Percentiles rank a stretch among this genome's conserved stretches.
phyloP scores from a whole-genome alignment of 2,797 vertebrate species.

The Aeoliscus strigatus region DNA sequence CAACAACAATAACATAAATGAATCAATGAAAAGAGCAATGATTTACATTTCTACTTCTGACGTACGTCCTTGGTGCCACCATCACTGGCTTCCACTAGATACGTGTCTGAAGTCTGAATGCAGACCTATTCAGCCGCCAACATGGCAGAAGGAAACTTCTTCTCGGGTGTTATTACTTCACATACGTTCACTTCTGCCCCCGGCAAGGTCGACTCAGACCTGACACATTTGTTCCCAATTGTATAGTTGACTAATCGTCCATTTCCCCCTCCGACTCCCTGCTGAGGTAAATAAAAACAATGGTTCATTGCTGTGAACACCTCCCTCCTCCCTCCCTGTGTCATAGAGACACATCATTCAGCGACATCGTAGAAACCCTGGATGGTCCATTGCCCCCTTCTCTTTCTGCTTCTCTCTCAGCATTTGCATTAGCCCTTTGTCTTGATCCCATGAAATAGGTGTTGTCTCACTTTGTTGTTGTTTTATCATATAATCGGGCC shows the following conservation, averaged over 20 bases:
- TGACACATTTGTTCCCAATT: conserved; percentile 55
- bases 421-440: background rate
- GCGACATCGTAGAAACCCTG: conserved; percentile 6
- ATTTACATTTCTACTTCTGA: too few species aligned
- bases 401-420: conserved; percentile 1
- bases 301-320: conserved; percentile 49
- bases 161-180: conserved; percentile 49
- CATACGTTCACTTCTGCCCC: conserved; percentile 21
- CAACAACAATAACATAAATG: too few species aligned
- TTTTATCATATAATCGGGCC: conserved; percentile 20
- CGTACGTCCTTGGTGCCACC: too few species aligned
- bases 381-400: conserved; percentile 9
- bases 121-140: too few species aligned
- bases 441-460: conserved; percentile 4
- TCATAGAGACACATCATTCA: conserved; percentile 21
- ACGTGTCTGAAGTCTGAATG: too few species aligned
- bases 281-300: conserved; percentile 68
- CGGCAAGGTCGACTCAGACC: conserved; percentile 51
- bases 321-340: conserved; percentile 4
- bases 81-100: too few species aligned
- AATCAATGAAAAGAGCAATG: too few species aligned
- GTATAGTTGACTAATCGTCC: conserved; percentile 58
- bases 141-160: conserved; percentile 51
- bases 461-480: background rate
- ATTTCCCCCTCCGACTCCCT: conserved; percentile 50